phyloP scores from a whole-genome alignment of 2,797 vertebrate species.

The Tachyglossus aculeatus region DNA sequence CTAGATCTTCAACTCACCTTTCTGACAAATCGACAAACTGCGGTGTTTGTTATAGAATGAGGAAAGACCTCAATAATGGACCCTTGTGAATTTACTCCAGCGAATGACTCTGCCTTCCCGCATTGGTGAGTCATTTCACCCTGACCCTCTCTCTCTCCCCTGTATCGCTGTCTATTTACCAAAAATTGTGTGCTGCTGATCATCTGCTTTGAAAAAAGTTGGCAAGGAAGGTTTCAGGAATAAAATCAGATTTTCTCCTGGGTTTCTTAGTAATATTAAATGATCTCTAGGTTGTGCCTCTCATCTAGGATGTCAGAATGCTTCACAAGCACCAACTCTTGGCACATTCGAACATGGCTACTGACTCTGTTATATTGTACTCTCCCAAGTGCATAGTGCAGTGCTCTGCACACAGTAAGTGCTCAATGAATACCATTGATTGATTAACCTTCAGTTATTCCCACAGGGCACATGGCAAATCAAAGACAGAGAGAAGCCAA shows the following conservation, averaged over 20 bases:
- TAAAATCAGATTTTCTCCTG: not conserved
- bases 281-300: not conserved
- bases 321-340: no score
- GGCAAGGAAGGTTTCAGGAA: not conserved
- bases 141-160: not conserved
- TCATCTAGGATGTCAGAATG: no score
- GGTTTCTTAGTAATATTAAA: not conserved
- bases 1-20: not conserved
- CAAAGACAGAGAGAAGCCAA: not conserved
- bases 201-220: not conserved
- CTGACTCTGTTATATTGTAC: no score
- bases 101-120: conserved; percentile 5
- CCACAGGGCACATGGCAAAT: not conserved
- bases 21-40: not conserved
- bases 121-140: conserved; percentile 21
- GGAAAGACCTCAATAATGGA: not conserved
- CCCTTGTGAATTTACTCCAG: not conserved
- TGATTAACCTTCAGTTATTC: not conserved
- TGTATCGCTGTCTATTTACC: not conserved
- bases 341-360: no score
- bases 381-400: no score
- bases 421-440: not conserved
- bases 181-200: not conserved
- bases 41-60: not conserved
- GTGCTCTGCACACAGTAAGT: no score